These are phyloP conservation scores for Melanaphis sacchari DNA, from an alignment of 1,140 invertebrate genomes.

Conservation along the genomic window DNA sequence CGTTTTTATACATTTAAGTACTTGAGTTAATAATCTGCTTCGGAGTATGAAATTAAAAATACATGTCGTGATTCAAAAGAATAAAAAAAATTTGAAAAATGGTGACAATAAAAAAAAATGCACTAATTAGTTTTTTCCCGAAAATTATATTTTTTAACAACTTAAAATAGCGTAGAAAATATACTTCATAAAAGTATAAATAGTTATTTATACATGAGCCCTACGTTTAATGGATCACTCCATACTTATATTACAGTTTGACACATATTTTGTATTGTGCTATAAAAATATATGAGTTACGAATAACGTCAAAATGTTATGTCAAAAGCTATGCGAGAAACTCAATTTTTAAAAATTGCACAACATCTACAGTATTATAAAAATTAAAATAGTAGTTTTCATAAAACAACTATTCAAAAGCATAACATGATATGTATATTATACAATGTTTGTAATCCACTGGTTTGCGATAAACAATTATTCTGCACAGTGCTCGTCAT, in stretches of 20 bases:
- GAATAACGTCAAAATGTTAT: not conserved
- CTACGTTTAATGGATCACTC: not conserved
- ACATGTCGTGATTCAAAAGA: no score
- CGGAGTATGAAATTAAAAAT: no score
- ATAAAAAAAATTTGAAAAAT: no score
- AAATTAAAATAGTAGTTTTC: not conserved
- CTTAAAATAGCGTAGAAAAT: not conserved
- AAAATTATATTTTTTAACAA: not conserved
- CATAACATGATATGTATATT: not conserved
- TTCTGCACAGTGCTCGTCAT: not conserved
- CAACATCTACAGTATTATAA: not conserved
- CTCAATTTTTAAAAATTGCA: not conserved
- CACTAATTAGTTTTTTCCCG: no score
- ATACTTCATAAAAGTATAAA: no score
- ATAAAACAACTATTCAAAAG: not conserved
- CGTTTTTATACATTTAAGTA: no score
- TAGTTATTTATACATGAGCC: no score
- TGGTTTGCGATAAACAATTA: not conserved
- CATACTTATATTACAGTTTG: not conserved
- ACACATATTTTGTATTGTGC: not conserved
- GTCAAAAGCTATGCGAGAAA: not conserved
- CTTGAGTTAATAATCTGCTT: no score
- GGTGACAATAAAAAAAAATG: no score
- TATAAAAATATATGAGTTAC: not conserved
- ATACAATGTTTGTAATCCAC: not conserved